These are phyloP conservation scores for Diachasma alloeum DNA, from an alignment of 1,140 invertebrate genomes.

Conservation along the genomic window DNA sequence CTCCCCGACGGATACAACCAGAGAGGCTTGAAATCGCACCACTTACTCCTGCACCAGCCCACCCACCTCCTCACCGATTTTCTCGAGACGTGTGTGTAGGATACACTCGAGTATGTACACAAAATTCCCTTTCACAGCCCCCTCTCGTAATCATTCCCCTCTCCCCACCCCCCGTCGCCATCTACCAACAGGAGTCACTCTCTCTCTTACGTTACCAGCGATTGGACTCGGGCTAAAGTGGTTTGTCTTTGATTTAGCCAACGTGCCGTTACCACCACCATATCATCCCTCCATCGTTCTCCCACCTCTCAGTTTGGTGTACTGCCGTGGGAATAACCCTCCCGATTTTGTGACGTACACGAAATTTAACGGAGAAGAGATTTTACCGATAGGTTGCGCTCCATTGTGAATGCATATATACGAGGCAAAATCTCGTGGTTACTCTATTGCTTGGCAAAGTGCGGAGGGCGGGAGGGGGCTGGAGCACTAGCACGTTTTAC, in stretches of 20 bases:
- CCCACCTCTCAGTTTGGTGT: neutral
- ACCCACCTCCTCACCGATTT: neutral
- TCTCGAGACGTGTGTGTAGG: slow-evolving; percentile 45
- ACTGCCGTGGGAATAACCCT: neutral
- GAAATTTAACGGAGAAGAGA: neutral
- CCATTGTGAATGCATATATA: slow-evolving; percentile 23
- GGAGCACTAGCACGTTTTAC: slow-evolving; percentile 51
- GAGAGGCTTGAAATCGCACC: neutral
- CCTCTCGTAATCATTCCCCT: neutral
- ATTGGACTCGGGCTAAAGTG: slow-evolving; percentile 59
- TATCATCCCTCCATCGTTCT: slow-evolving; percentile 12
- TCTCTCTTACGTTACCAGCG: slow-evolving; percentile 15
- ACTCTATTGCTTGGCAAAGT: neutral
- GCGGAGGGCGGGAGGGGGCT: slow-evolving; percentile 26
- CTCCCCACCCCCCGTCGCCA: neutral
- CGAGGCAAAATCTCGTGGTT: neutral
- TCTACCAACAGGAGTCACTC: neutral
- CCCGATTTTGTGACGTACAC: neutral
- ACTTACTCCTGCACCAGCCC: neutral
- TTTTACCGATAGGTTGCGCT: slow-evolving; percentile 6
- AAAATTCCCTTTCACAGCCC: slow-evolving; percentile 30
- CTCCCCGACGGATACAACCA: neutral
- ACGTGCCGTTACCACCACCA: slow-evolving; percentile 37
- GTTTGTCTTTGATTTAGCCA: slow-evolving; percentile 66
- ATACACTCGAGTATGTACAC: slow-evolving; percentile 53